These are phyloP conservation scores for Dasypus novemcinctus DNA, from an alignment of 2,113 vertebrate species.

Conservation along the genomic window DNA sequence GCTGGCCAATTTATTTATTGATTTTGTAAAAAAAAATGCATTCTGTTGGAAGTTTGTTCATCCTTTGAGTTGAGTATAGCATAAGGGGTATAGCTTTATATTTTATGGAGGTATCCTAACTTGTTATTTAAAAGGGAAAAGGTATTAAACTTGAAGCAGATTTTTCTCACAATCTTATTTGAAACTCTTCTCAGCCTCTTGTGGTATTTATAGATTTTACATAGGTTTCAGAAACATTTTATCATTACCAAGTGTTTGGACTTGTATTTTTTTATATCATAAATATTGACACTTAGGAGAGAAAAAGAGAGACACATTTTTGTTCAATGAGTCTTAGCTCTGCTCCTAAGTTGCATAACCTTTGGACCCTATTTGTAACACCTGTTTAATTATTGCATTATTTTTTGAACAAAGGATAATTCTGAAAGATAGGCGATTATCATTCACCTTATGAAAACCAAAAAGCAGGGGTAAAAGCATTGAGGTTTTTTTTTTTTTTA, in stretches of 20 bases:
- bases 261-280: constrained; percentile 3
- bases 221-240: constrained; percentile 32
- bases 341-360: background rate
- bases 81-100: background rate
- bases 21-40: constrained; percentile 15
- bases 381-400: background rate
- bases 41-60: constrained; percentile 31
- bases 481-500: background rate
- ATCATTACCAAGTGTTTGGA: background rate
- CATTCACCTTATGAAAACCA: background rate
- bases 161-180: background rate
- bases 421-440: background rate
- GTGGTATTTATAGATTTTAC: background rate
- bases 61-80: background rate
- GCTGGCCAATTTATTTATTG: background rate
- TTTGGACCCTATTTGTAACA: background rate
- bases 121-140: constrained; percentile 21
- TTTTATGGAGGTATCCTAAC: background rate
- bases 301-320: background rate
- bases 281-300: background rate
- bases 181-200: constrained; percentile 13
- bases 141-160: background rate
- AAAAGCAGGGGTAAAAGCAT: background rate
- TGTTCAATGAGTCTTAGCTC: background rate
- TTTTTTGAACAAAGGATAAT: background rate